These are phyloP conservation scores for Aphaenogaster ashmeadi DNA, from an alignment of 1,140 invertebrate genomes.

Conservation along the genomic window DNA sequence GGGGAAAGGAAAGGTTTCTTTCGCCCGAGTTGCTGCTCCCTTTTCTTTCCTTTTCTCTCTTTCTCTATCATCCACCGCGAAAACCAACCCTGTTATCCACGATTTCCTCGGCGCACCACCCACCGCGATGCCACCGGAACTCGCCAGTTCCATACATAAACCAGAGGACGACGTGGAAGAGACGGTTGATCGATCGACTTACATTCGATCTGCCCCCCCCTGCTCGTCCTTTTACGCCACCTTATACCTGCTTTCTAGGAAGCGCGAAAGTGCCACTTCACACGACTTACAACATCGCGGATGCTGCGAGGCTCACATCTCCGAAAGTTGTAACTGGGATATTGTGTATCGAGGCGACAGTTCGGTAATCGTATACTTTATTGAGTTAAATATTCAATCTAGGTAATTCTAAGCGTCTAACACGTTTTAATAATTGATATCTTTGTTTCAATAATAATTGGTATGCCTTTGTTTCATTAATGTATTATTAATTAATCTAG, in stretches of 20 bases:
- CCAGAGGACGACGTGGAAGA: constrained; percentile 5
- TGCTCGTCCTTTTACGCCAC: constrained; percentile 14
- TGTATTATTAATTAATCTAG: neutral
- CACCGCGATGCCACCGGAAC: constrained; percentile 31
- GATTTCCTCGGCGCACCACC: neutral
- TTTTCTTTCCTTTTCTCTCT: neutral
- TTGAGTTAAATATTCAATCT: neutral
- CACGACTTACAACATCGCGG: neutral
- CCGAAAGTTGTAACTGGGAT: neutral
- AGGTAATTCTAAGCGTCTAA: neutral
- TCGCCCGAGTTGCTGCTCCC: constrained; percentile 3
- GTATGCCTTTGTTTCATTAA: neutral
- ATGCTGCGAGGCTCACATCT: neutral
- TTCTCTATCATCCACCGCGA: neutral
- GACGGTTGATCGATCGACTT: constrained; percentile 53
- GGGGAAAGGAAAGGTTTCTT: constrained; percentile 46
- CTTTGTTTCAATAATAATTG: neutral
- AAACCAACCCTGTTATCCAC: constrained; percentile 46
- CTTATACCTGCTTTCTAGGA: neutral
- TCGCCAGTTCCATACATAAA: constrained; percentile 26
- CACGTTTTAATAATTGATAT: neutral
- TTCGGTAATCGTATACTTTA: neutral
- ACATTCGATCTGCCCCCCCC: constrained; percentile 37
- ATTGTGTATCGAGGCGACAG: neutral
- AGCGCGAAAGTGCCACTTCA: neutral